A percentile compares a stretch with the other conserved stretches of the same genome.
Evolutionary conservation across 2,888 invertebrate genomes (phyloP).

Genomic region (Drosophila prolongata): DNA sequence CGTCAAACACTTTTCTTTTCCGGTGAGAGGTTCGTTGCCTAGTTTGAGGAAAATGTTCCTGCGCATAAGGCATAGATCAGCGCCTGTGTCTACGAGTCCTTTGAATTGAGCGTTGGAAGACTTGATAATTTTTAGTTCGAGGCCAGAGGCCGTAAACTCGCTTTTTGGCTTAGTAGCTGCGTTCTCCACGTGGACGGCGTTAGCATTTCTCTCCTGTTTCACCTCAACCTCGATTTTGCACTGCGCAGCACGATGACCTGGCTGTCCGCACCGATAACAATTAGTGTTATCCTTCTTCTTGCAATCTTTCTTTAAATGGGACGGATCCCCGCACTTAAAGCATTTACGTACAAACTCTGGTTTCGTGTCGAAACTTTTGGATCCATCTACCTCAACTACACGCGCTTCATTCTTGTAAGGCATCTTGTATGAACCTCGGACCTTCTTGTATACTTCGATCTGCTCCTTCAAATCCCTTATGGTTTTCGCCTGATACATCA

Average conservation of each 20-base stretch:
- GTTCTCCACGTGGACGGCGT: neutral
- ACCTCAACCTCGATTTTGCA: neutral
- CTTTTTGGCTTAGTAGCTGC: neutral
- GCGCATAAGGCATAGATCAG: conserved; percentile 1
- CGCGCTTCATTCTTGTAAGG: neutral
- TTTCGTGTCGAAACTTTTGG: neutral
- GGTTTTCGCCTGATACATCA: conserved; percentile 2
- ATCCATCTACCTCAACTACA: neutral
- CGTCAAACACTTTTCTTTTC: conserved; percentile 1
- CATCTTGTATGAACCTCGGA: neutral
- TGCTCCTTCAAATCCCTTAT: no score
- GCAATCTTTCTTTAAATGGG: neutral
- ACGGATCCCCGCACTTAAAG: conserved; percentile 3
- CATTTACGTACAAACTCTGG: neutral
- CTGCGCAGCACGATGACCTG: conserved; percentile 4
- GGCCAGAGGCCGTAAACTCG: neutral
- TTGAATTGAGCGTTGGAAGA: neutral
- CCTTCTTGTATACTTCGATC: no score
- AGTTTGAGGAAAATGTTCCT: neutral
- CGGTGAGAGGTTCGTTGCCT: neutral
- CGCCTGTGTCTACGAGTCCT: neutral
- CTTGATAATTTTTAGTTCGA: neutral
- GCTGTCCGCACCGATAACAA: neutral
- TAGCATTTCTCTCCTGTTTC: neutral
- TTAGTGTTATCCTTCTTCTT: neutral